phyloP scores from a whole-genome alignment of 92 coral and sea anemone genomes.

The Actinernus sp. region DNA sequence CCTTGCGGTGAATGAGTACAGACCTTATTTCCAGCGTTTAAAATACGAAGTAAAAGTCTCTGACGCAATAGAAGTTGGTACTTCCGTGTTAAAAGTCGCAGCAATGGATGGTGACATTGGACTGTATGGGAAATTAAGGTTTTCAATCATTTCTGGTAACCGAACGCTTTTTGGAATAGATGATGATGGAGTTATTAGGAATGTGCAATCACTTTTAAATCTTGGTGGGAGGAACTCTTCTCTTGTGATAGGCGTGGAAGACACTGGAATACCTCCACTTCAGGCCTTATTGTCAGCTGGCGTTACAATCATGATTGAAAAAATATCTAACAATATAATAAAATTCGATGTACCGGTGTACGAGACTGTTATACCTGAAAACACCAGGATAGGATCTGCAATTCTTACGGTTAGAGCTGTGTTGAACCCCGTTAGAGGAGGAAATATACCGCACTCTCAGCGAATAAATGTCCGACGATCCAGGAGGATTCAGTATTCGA shows the following conservation, averaged over 20 bases:
- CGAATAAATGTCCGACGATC: constrained; percentile 35
- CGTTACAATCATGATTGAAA: constrained; percentile 49
- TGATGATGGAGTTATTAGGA: constrained; percentile 66
- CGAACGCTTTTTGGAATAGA: constrained; percentile 64
- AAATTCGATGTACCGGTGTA: constrained; percentile 77
- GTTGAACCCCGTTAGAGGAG: constrained; percentile 55
- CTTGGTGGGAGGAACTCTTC: constrained; percentile 54
- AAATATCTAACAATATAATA: constrained; percentile 45
- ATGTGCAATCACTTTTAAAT: constrained; percentile 32
- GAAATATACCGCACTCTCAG: constrained; percentile 26
- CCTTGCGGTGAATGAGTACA: constrained; percentile 66
- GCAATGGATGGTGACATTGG: constrained; percentile 80
- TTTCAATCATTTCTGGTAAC: constrained; percentile 59
- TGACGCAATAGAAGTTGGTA: constrained; percentile 78
- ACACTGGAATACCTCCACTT: constrained; percentile 73
- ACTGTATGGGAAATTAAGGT: constrained; percentile 54
- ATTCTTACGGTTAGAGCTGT: constrained; percentile 85
- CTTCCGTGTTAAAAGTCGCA: constrained; percentile 65
- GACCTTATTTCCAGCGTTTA: constrained; percentile 72
- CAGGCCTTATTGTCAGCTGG: constrained; percentile 47
- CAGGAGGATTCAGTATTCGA: constrained; percentile 58
- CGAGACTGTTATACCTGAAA: constrained; percentile 62
- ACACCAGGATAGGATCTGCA: constrained; percentile 61
- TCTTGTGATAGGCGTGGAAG: constrained; percentile 63
- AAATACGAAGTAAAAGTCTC: constrained; percentile 75